Evolutionary conservation across 2,797 vertebrate genomes (phyloP), one percentile per base, ranked within the genome.

Genomic region (Mus caroli): DNA sequence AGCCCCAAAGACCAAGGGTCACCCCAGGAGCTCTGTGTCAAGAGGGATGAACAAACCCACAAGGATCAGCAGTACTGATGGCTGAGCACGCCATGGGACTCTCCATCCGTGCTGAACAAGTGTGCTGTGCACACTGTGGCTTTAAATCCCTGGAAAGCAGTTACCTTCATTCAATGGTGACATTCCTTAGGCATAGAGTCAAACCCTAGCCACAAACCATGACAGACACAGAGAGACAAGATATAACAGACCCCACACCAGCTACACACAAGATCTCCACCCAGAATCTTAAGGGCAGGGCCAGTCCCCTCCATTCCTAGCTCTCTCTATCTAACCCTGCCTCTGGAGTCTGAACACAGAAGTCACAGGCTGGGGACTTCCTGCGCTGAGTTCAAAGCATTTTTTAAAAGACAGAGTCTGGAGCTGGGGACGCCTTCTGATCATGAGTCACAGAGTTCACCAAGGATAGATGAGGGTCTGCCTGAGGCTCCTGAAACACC

Each of bases 41-140:
- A 31, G 50, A 54, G 56, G 58, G n/a, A 19, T 1, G 0, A 8
- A 58, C 22, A 7, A 28, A 19, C 46, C 40, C 50, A 3, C 13
- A 1, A 9, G 22, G 20, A 67, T 22, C 19, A 4, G 11, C 22
- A 1, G 43, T 31, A n/a, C 14, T 40, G 77, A 71, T 15, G 43
- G 52, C 0, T n/a, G 20, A 76, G 19, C 9, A 15, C 3, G 1
- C 73, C 73, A 34, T 50, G 5, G 40, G 40, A 28, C 0, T 0
- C 67, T 22, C 37, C 88, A 58, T 67, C 88, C 22, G 46, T 15
- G 52, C 64, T 19, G 43, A 77, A 46, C 90, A 43, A 43, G 43
- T 43, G 43, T 43, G 43, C 43, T n/a, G n/a, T n/a, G n/a, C n/a
- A n/a, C n/a, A n/a, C n/a, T n/a, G n/a, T n/a, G n/a, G n/a, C n/a